Evolutionary conservation across 2,888 invertebrate species (phyloP).

Genomic region (Uropetala carovei): DNA sequence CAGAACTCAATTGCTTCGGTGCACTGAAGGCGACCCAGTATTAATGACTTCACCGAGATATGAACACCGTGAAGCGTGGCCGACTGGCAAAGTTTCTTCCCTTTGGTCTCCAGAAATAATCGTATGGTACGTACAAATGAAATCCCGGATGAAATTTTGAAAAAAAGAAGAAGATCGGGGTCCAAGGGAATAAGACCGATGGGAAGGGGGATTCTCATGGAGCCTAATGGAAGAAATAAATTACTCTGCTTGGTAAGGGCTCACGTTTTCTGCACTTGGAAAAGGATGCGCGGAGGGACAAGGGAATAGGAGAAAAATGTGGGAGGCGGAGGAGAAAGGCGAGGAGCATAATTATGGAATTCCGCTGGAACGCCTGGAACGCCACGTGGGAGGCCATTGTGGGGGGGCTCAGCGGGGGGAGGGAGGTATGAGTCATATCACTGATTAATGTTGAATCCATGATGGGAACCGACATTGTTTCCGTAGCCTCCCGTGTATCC

Average conservation of each 20-base stretch:
- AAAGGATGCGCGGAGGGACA: not conserved
- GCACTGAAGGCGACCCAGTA: too few species aligned
- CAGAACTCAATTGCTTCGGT: too few species aligned
- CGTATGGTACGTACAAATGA: not conserved
- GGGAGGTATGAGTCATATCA: not conserved
- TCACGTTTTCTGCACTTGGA: not conserved
- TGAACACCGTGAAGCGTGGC: too few species aligned
- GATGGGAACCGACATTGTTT: not conserved
- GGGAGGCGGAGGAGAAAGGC: not conserved
- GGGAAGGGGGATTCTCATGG: conserved; percentile 7
- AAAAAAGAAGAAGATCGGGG: not conserved
- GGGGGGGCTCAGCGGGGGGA: not conserved
- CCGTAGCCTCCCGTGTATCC: not conserved
- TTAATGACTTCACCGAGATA: too few species aligned
- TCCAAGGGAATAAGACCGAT: not conserved
- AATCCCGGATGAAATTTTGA: not conserved
- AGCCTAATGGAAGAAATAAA: conserved; percentile 7
- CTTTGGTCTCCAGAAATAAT: not conserved
- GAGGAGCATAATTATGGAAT: conserved; percentile 10
- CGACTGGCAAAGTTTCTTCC: too few species aligned
- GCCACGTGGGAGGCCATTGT: not conserved
- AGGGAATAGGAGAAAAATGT: not conserved
- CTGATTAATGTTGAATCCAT: conserved; percentile 25
- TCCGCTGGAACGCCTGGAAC: not conserved
- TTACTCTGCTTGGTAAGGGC: conserved; percentile 2